Conservation (phyloP, 2,888 invertebrate genomes). For the Caenorhabditis sp. region DNA sequence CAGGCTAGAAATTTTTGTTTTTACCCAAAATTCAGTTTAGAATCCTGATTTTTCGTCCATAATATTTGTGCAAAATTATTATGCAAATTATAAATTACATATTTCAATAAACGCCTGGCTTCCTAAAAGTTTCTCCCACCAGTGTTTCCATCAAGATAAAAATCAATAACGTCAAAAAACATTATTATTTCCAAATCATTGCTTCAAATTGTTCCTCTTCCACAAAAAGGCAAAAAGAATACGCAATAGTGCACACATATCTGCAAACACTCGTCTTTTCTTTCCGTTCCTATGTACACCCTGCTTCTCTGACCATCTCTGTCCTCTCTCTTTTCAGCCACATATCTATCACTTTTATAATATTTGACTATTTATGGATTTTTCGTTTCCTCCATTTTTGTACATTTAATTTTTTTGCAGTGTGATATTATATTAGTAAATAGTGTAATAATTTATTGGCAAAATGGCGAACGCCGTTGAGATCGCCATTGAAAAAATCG, state of each 20-base stretch:
- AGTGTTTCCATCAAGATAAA: too few species aligned
- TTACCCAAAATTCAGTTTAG: too few species aligned
- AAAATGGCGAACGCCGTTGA: conserved; percentile 70
- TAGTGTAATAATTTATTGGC: neutral
- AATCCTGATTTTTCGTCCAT: too few species aligned
- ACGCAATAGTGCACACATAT: conserved; percentile 2
- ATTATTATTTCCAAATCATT: too few species aligned
- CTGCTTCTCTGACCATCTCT: neutral
- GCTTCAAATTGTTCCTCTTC: neutral
- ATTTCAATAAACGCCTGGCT: too few species aligned
- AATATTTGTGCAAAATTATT: too few species aligned
- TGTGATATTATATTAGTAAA: neutral
- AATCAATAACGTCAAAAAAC: neutral
- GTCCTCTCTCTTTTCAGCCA: neutral
- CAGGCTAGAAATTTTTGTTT: too few species aligned
- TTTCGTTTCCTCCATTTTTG: neutral
- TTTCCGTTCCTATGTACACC: neutral
- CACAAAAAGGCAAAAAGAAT: neutral
- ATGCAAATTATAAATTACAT: too few species aligned
- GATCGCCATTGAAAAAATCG: conserved; percentile 71
- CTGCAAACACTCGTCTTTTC: neutral
- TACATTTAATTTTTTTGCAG: neutral
- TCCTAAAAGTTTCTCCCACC: too few species aligned
- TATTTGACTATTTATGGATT: neutral
- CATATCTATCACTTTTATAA: neutral